phyloP scores from a whole-genome alignment of 2,888 invertebrate species.

The Vanessa cardui region DNA sequence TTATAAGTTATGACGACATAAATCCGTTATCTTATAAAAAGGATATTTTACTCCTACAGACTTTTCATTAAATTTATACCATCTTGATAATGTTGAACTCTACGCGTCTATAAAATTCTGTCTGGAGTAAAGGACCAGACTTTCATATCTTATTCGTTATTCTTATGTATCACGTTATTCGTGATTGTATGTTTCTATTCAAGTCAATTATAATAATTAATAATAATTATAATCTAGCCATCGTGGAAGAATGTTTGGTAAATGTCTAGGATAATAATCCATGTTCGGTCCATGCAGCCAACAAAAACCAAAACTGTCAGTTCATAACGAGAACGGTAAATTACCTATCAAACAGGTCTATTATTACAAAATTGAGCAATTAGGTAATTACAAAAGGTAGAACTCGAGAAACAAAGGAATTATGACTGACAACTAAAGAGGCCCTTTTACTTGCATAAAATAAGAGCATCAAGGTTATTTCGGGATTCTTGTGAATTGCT shows the following conservation, averaged over 20 bases:
- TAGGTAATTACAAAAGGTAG: slow-evolving; percentile 8
- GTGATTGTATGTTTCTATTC: too few relatives aligned
- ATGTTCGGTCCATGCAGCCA: not conserved
- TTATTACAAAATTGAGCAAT: slow-evolving; percentile 16
- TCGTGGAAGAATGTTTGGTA: too few relatives aligned
- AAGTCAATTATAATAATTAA: too few relatives aligned
- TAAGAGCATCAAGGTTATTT: slow-evolving; percentile 65
- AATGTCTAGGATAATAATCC: too few relatives aligned
- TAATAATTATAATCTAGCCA: too few relatives aligned
- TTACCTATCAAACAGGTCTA: slow-evolving; percentile 16
- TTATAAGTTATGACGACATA: too few relatives aligned
- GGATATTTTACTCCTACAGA: too few relatives aligned
- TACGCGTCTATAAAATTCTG: slow-evolving; percentile 11
- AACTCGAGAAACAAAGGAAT: slow-evolving; percentile 14
- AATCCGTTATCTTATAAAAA: too few relatives aligned
- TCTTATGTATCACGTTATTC: not conserved
- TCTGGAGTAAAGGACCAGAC: slow-evolving; percentile 20
- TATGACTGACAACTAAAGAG: slow-evolving; percentile 15
- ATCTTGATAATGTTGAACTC: slow-evolving; percentile 2
- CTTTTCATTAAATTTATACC: not conserved
- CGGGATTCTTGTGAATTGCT: slow-evolving; percentile 61
- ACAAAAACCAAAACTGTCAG: slow-evolving; percentile 1
- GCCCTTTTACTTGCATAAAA: slow-evolving; percentile 52
- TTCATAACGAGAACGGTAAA: slow-evolving; percentile 2
- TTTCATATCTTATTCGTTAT: not conserved